phyloP scores from a whole-genome alignment of 2,113 vertebrate genomes.

The Suricata suricatta region DNA sequence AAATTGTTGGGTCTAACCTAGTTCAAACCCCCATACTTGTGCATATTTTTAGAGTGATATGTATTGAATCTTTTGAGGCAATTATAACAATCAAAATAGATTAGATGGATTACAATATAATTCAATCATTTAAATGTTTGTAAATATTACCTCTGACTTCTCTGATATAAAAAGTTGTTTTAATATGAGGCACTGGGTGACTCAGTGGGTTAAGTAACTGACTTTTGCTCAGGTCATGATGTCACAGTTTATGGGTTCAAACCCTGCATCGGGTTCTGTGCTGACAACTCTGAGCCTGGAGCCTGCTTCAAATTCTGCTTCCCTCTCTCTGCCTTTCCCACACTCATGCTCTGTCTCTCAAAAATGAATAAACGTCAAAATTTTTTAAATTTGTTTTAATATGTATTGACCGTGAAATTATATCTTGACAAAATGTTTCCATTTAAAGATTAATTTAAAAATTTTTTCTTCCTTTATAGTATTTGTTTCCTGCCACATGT shows the following conservation, averaged over 20 bases:
- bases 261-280: too few species aligned
- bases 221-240: too few species aligned
- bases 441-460: background rate
- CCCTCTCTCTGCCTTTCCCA: too few species aligned
- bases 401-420: background rate
- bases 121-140: background rate
- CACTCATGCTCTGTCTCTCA: too few species aligned
- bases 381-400: background rate
- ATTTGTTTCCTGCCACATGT: background rate
- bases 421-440: background rate
- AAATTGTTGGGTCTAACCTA: constrained; percentile 20
- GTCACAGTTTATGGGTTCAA: too few species aligned
- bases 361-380: too few species aligned
- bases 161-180: background rate
- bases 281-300: too few species aligned
- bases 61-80: background rate
- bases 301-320: too few species aligned
- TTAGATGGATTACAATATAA: background rate
- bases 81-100: background rate
- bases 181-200: too few species aligned
- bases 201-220: too few species aligned
- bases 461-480: background rate
- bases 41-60: background rate
- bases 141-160: background rate
- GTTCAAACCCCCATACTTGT: background rate